Evolutionary conservation across 1,140 invertebrate genomes (phyloP).

Genomic region (Neodiprion pinetum): DNA sequence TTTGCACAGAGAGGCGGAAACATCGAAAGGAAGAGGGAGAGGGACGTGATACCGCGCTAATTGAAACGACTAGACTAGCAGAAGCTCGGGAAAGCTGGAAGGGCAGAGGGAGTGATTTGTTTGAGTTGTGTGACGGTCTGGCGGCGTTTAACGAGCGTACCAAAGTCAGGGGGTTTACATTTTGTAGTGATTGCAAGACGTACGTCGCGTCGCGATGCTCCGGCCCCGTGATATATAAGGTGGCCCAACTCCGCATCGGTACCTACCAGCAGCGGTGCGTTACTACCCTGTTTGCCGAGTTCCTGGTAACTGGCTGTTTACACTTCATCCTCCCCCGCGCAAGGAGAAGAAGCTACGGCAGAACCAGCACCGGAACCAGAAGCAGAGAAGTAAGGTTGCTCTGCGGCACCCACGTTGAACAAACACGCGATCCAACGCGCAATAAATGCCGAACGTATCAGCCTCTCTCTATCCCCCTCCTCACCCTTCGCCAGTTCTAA

Average conservation of each 20-base stretch:
- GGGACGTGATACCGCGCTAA: neutral
- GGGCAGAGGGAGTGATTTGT: neutral
- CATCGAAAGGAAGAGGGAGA: neutral
- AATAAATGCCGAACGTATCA: too few species aligned
- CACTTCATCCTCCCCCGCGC: neutral
- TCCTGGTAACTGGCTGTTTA: constrained; percentile 2
- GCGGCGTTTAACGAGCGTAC: constrained; percentile 2
- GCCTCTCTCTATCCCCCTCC: too few species aligned
- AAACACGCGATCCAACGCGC: too few species aligned
- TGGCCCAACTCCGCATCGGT: too few species aligned
- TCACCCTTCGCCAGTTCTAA: too few species aligned
- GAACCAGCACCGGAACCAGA: too few species aligned
- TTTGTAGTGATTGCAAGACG: constrained; percentile 3
- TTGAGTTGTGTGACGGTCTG: neutral
- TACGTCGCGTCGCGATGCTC: neutral
- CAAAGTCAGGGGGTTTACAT: neutral
- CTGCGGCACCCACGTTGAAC: too few species aligned
- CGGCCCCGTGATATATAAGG: neutral
- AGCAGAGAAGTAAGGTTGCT: too few species aligned
- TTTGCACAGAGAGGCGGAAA: neutral
- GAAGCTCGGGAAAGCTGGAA: neutral
- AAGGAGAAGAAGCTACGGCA: too few species aligned
- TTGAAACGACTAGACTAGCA: neutral
- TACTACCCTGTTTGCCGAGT: neutral
- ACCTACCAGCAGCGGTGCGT: neutral